Evolutionary conservation across 2,888 invertebrate species (phyloP).

Genomic region (Heliconius sara): DNA sequence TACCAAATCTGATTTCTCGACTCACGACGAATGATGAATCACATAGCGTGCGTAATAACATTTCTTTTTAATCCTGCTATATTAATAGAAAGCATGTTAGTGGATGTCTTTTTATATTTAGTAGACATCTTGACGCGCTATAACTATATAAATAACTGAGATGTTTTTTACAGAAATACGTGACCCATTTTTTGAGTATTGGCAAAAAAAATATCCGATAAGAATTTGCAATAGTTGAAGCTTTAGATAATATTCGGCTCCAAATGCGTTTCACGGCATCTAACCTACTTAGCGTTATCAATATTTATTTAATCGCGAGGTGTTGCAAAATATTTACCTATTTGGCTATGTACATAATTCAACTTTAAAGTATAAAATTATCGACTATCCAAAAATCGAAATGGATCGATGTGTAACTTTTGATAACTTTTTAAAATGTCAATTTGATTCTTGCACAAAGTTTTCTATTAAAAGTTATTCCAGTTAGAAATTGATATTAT

Average conservation of each 20-base stretch:
- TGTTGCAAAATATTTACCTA: conserved; percentile 68
- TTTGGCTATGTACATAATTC: conserved; percentile 46
- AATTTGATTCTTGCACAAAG: not conserved
- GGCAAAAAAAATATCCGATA: conserved; percentile 70
- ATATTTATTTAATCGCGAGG: conserved; percentile 72
- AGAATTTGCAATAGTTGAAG: conserved; percentile 75
- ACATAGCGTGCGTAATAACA: conserved; percentile 68
- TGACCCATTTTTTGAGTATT: conserved; percentile 71
- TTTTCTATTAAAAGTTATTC: not conserved
- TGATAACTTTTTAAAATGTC: not conserved
- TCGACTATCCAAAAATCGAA: conserved; percentile 16
- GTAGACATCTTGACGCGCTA: conserved; percentile 65
- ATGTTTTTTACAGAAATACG: conserved; percentile 64
- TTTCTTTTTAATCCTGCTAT: conserved; percentile 64
- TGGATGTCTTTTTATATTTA: conserved; percentile 58
- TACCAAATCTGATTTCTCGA: conserved; percentile 69
- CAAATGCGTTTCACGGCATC: conserved; percentile 72
- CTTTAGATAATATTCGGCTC: conserved; percentile 80
- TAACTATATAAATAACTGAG: conserved; percentile 54
- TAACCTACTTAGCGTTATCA: conserved; percentile 80
- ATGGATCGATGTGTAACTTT: conserved; percentile 22
- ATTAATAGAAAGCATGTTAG: conserved; percentile 60
- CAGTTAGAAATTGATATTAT: conserved; percentile 20
- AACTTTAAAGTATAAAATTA: conserved; percentile 21
- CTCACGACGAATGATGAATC: conserved; percentile 71